These are phyloP conservation scores for Gymnocheta viridis DNA, from an alignment of 2,888 invertebrate species.

Conservation along the genomic window DNA sequence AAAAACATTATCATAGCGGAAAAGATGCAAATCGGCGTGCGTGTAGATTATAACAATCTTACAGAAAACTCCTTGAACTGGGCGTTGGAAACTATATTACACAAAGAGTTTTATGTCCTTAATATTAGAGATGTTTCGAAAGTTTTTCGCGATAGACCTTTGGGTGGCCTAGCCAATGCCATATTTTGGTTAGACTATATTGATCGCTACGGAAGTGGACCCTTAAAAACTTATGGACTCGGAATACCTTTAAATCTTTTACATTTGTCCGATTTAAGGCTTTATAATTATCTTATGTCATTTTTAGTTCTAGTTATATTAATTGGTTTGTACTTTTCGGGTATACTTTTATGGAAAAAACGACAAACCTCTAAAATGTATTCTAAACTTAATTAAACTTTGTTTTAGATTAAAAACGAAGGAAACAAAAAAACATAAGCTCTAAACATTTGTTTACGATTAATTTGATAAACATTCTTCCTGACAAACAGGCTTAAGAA, in stretches of 20 bases:
- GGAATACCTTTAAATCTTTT: constrained; percentile 78
- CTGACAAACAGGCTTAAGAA: no score
- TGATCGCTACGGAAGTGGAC: constrained; percentile 78
- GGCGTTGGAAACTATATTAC: constrained; percentile 79
- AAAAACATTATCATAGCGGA: constrained; percentile 77
- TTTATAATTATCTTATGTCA: constrained; percentile 78
- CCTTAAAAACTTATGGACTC: constrained; percentile 77
- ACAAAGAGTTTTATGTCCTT: constrained; percentile 77
- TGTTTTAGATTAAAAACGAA: no score
- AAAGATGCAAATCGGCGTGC: constrained; percentile 77
- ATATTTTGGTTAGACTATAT: constrained; percentile 82
- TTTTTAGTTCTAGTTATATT: constrained; percentile 68
- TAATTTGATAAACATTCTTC: no score
- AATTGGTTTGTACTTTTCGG: constrained; percentile 66
- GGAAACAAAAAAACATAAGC: no score
- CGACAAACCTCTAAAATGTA: constrained; percentile 72
- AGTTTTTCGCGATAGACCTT: constrained; percentile 80
- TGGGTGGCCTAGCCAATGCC: constrained; percentile 80
- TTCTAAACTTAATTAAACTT: constrained; percentile 74
- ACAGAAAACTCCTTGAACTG: constrained; percentile 77
- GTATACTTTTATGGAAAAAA: constrained; percentile 69
- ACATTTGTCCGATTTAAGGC: constrained; percentile 81
- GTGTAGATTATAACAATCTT: constrained; percentile 77
- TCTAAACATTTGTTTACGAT: no score
- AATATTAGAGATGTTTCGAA: constrained; percentile 78